A percentile compares a stretch with the other conserved stretches of the same genome.
Evolutionary conservation across 2,888 invertebrate genomes (phyloP).

Genomic region (Papilio gigon): DNA sequence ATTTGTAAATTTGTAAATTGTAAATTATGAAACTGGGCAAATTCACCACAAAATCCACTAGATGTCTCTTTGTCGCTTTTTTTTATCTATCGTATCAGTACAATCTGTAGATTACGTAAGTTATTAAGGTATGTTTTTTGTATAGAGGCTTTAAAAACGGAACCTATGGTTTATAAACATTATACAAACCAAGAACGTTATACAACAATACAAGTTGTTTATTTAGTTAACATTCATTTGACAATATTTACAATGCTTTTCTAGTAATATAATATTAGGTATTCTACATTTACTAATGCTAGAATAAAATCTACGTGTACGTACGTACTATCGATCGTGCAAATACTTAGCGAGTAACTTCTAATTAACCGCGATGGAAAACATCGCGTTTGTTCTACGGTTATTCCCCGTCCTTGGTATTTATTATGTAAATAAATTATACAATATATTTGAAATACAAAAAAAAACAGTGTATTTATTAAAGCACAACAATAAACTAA

Average conservation of each 20-base stretch:
- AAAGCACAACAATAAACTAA: too few relatives aligned
- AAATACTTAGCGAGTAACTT: slow-evolving; percentile 35
- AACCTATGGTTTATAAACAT: too few relatives aligned
- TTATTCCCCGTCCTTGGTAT: slow-evolving; percentile 23
- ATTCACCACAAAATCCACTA: too few relatives aligned
- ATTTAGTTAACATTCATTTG: too few relatives aligned
- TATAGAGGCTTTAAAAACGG: too few relatives aligned
- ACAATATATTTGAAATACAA: background rate
- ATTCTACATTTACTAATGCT: background rate
- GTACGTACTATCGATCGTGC: background rate
- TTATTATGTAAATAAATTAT: background rate
- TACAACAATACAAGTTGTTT: background rate
- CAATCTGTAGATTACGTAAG: too few relatives aligned
- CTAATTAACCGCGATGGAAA: slow-evolving; percentile 34
- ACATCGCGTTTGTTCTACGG: slow-evolving; percentile 16
- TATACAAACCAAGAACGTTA: background rate
- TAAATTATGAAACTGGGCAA: too few relatives aligned
- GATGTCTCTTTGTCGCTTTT: too few relatives aligned
- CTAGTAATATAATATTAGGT: background rate
- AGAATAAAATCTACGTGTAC: background rate
- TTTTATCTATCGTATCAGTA: too few relatives aligned
- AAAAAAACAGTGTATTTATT: too few relatives aligned
- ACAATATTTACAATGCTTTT: background rate
- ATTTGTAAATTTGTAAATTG: too few relatives aligned
- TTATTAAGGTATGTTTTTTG: too few relatives aligned